Base-by-base conservation (phyloP, 2,888 invertebrate species). In the Xiphydria camelus region DNA sequence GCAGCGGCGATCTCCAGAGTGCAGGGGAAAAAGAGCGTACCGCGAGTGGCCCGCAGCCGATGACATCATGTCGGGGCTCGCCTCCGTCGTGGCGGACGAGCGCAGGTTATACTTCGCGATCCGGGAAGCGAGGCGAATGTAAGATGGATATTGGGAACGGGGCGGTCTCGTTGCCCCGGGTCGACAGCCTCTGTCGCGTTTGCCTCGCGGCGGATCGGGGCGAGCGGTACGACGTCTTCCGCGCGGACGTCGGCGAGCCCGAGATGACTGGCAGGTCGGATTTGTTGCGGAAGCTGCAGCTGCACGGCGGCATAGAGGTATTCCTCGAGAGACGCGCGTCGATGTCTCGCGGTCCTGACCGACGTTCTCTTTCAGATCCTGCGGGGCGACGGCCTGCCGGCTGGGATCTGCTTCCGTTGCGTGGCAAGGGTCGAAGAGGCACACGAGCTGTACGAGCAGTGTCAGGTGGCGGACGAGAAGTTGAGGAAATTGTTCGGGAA, bases 231-330 rank as follows among this genome's bases (percentile, higher is more conserved):
- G n/a, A n/a, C n/a, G 64, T 70, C 47, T 68, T 70, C 15, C 42
- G 35, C 4, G 4, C 20, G 4, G 47, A 40, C 26, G 34, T 31
- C 21, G 31, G 38, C 38, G 41, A 59, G 17, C 29, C 36, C 10
- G 47, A 49, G 33, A 52, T 22, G 19, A 12, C 35, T 10, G 33
- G 44, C 41, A 41, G 22, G 3, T 45, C 36, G 12, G 44, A 47
- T 25, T 51, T 68, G 21, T 47, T 49, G 18, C 44, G 60, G 37
- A 67, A 65, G 51, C 35, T 70, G 22, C 50, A 53, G 10, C 19
- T 65, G 25, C 68, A 68, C 37, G 60, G 68, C 18, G 69, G 64
- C 9, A 56, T 70, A 15, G 61, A 70, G 66, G 70, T 70, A n/a
- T n/a, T n/a, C 37, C 36, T 36, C 22, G n/a, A 20, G 22, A 17